Base-by-base conservation (phyloP, 2,888 invertebrate species). In the Prostheceraeus crozeri region DNA sequence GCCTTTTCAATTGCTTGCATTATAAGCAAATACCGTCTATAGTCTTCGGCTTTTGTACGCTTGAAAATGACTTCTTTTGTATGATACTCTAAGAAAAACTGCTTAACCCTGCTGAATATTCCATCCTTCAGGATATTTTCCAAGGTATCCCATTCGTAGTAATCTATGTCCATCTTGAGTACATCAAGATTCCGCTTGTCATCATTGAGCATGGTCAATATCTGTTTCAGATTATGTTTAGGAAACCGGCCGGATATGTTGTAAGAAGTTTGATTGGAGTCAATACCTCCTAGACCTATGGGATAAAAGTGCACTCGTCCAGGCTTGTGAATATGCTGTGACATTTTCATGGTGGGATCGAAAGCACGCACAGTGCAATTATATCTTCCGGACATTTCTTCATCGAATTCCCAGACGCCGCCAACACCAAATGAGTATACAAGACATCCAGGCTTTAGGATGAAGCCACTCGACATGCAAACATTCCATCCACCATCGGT, bases 141-240 rank as follows among this genome's bases (percentile, higher is more conserved):
- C 14, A 74, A 59, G 1, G 70, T 70, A 1, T 66, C 66, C 72
- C 75, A 76, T 60, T 76, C 76, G 1, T 67, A 68, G 31, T 70
- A 73, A 57, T 76, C 75, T 11, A 76, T 68, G 62, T 76, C 76
- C 63, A 76, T 70, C 62, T 76, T 76, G 25, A 76, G 62, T 51
- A 72, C 72, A 64, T 76, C 73, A 27, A 76, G 71, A 1, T 66
- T 60, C 10, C 6, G 1, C 16, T 55, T 21, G n/a, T 55, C 46
- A 14, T 33, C 55, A 10, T 55, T 55, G 19, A 55, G 35, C 19
- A 25, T 1, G n/a, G 14, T 40, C 21, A 55, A 10, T 2, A 55
- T 16, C 21, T 23, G 25, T 3, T 33, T 21, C 55, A 31, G 35
- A 16, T 25, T 25, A 36, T 55, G 10, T 3, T 25, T 35, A 14